These are phyloP conservation scores for Amazona ochrocephala DNA, from an alignment of 2,797 vertebrate genomes.

Conservation along the genomic window DNA sequence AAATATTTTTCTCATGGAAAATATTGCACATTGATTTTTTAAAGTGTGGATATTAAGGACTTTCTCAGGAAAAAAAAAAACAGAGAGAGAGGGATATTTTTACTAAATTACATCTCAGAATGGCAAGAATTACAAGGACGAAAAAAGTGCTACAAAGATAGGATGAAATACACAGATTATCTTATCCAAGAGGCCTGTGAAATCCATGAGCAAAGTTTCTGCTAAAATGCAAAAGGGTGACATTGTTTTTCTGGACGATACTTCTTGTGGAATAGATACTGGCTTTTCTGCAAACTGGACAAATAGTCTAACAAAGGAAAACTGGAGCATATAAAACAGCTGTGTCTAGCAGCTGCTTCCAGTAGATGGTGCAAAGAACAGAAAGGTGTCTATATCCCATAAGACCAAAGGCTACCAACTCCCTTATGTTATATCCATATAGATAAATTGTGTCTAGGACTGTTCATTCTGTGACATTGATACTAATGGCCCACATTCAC, in stretches of 20 bases:
- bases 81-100: background rate
- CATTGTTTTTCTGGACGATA: rapidly evolving
- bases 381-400: background rate
- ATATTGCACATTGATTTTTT: background rate
- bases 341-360: background rate
- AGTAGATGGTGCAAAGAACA: background rate
- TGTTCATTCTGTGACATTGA: background rate
- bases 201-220: background rate
- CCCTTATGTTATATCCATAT: background rate
- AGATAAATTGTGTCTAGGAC: background rate
- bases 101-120: background rate
- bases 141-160: background rate
- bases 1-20: background rate
- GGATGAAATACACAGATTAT: background rate
- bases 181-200: background rate
- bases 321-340: background rate
- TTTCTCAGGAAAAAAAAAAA: background rate
- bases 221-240: background rate
- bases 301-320: background rate
- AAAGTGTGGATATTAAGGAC: background rate
- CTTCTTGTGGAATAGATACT: background rate
- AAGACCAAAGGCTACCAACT: background rate
- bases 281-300: background rate
- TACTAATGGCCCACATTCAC: background rate
- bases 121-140: background rate